Evolutionary conservation across 2,113 vertebrate species (phyloP).

Genomic region (Gadus macrocephalus): DNA sequence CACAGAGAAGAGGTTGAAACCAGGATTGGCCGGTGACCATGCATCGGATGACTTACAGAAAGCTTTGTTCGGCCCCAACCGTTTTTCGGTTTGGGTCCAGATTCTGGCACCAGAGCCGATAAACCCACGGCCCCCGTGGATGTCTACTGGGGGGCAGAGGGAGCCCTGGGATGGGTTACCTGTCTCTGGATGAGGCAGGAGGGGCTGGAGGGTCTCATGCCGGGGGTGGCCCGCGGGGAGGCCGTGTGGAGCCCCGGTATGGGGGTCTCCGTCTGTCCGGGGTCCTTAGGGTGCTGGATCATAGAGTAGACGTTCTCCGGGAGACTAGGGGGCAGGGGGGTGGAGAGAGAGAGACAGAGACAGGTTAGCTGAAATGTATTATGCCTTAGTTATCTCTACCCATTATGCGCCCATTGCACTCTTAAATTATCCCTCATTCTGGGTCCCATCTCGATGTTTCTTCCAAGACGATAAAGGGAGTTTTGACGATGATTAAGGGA

Average conservation of each 20-base stretch:
- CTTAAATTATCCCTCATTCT: too few relatives aligned
- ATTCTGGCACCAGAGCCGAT: too few relatives aligned
- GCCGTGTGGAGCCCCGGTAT: slow-evolving; percentile 47
- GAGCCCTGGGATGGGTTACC: slow-evolving; percentile 37
- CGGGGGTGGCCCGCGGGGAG: slow-evolving; percentile 56
- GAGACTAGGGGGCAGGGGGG: slow-evolving; percentile 10
- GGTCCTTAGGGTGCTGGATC: slow-evolving; percentile 69
- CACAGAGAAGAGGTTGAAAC: too few relatives aligned
- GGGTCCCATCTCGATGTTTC: too few relatives aligned
- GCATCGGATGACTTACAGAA: too few relatives aligned
- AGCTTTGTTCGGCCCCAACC: too few relatives aligned
- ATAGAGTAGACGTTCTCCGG: slow-evolving; percentile 74
- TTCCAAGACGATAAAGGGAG: too few relatives aligned
- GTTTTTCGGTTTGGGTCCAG: too few relatives aligned
- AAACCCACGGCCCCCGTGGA: too few relatives aligned
- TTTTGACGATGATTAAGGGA: too few relatives aligned
- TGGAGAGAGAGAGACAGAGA: neutral
- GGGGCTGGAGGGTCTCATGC: slow-evolving; percentile 60
- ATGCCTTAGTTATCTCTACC: neutral
- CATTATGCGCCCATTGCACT: neutral
- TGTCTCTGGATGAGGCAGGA: slow-evolving; percentile 67
- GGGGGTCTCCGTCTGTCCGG: slow-evolving; percentile 42
- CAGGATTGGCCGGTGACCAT: too few relatives aligned
- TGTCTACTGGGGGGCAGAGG: too few relatives aligned
- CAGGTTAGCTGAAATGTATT: neutral